phyloP scores from a whole-genome alignment of 2,797 vertebrate species.

The Coregonus ussuriensis region DNA sequence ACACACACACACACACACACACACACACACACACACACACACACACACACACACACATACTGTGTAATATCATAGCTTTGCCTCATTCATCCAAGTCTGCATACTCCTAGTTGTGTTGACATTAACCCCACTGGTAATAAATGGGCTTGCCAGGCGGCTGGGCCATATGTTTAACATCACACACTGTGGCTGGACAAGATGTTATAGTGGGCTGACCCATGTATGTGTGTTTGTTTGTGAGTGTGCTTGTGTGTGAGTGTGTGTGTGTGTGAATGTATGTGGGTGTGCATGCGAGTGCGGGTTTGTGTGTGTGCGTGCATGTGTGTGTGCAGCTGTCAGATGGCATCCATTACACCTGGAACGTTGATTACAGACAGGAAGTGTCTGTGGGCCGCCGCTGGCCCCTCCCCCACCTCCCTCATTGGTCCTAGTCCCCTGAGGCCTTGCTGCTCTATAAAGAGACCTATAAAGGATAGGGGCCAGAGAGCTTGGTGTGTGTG shows the following conservation, averaged over 20 bases:
- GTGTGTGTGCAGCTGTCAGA: constrained; percentile 35
- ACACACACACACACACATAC: not conserved
- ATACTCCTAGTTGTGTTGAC: not conserved
- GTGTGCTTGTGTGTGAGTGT: not conserved
- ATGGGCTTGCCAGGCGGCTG: constrained; percentile 57
- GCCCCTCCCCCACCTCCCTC: not conserved
- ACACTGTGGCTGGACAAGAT: not conserved
- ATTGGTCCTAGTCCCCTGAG: constrained; percentile 9
- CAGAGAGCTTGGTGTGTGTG: constrained; percentile 17
- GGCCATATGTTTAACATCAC: constrained; percentile 47
- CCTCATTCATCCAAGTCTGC: not conserved
- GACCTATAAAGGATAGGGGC: not conserved
- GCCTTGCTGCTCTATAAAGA: not conserved
- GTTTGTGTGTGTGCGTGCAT: not conserved
- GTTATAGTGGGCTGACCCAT: not conserved
- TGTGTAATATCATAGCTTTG: constrained; percentile 14
- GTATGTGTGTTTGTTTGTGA: not conserved
- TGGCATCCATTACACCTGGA: constrained; percentile 44
- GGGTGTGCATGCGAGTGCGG: not conserved
- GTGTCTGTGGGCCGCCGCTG: constrained; percentile 33
- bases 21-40: constrained; percentile 11
- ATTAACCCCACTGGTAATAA: constrained; percentile 56
- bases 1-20: constrained; percentile 29
- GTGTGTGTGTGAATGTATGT: not conserved
- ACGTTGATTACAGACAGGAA: constrained; percentile 54